phyloP scores from a whole-genome alignment of 2,797 vertebrate species.

The Myoxocephalus aenaeus region DNA sequence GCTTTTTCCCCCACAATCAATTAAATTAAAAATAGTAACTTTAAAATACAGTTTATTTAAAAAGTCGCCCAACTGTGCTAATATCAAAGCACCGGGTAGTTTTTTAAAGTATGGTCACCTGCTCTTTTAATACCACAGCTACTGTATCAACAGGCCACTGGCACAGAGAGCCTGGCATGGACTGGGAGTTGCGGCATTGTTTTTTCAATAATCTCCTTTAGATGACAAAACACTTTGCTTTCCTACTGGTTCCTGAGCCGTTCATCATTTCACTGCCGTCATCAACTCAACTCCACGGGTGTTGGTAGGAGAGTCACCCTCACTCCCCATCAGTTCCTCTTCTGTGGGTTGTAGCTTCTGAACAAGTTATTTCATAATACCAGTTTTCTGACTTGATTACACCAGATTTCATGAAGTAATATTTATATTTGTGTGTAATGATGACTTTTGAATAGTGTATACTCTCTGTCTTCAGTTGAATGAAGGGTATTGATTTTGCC shows the following conservation, averaged over 20 bases:
- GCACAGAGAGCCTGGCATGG: background rate
- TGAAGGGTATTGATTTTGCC: constrained; percentile 27
- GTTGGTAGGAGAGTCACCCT: background rate
- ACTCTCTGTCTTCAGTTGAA: background rate
- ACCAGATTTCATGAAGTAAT: background rate
- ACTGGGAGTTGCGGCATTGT: constrained; percentile 13
- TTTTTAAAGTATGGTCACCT: too few species aligned
- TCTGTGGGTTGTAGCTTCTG: background rate
- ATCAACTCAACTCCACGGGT: constrained; percentile 30
- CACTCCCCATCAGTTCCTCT: too few species aligned
- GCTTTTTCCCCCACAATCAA: background rate
- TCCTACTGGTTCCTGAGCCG: constrained; percentile 26
- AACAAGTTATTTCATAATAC: background rate
- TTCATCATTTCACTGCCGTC: constrained; percentile 40
- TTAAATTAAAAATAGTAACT: background rate
- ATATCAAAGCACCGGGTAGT: too few species aligned
- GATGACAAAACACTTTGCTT: constrained; percentile 43
- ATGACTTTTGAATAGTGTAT: background rate
- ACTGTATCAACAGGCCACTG: background rate
- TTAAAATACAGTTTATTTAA: background rate
- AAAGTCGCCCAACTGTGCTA: too few species aligned
- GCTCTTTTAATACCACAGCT: too few species aligned
- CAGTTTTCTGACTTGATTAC: constrained; percentile 14
- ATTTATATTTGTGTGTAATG: background rate
- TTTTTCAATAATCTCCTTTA: constrained; percentile 46